A percentile compares a stretch with the other conserved stretches of the same genome.
Evolutionary conservation across 1,140 invertebrate species (phyloP).

Genomic region (Nephotettix cincticeps): DNA sequence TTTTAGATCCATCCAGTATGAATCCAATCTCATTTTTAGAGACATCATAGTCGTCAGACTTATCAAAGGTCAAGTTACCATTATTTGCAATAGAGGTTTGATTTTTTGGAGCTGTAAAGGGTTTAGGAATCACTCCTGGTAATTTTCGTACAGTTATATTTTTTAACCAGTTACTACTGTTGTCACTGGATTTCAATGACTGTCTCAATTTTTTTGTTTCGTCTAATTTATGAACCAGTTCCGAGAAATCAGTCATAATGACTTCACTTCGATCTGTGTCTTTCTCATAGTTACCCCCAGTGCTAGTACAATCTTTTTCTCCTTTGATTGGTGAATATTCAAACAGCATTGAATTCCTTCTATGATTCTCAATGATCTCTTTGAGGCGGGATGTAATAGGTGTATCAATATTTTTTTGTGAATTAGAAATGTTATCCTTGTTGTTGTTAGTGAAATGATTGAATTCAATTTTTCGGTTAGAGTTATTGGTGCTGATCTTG

Average conservation of each 20-base stretch:
- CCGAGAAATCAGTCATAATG: neutral
- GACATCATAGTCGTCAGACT: too few species aligned
- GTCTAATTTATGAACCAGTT: neutral
- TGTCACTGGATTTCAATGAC: neutral
- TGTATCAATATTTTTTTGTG: too few species aligned
- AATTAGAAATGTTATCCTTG: too few species aligned
- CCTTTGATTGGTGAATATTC: neutral
- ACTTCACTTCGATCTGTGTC: neutral
- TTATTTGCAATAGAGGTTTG: too few species aligned
- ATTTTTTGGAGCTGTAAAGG: neutral
- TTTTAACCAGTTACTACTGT: neutral
- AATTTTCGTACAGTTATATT: neutral
- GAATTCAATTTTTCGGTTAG: too few species aligned
- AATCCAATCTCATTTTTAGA: neutral
- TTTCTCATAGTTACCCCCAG: neutral
- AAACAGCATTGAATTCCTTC: constrained; percentile 10
- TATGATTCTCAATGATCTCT: neutral
- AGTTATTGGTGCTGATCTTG: too few species aligned
- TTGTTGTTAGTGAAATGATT: too few species aligned
- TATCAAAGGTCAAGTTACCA: too few species aligned
- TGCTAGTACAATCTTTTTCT: neutral
- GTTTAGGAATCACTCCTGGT: neutral
- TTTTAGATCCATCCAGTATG: neutral
- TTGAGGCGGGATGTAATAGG: neutral
- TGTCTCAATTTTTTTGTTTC: neutral